Evolutionary conservation across 2,888 invertebrate genomes (phyloP), one percentile per base, ranked within the genome.

Genomic region (Drosophila kambysellisi): DNA sequence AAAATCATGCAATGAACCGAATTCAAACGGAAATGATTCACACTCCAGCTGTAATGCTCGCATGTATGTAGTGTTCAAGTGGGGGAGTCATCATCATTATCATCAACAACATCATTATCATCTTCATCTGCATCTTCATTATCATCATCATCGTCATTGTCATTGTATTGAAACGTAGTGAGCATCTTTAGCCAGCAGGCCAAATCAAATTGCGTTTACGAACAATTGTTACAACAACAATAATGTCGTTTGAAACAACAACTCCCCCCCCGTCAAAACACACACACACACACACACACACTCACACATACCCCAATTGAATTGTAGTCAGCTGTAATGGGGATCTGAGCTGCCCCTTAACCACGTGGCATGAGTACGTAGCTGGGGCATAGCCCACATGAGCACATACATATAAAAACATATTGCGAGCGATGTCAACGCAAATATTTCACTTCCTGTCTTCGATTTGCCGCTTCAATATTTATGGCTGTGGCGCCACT

Each of bases 1-100:
- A 88, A 90, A 87, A 90, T 88, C 83, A 87, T 87, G 90, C 88
- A 90, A 87, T 87, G 87, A 87, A 90, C 86, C 87, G 90, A 90
- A 87, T 90, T 83, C 86, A 73, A 87, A 86, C 87, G 90, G 90
- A 87, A 87, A 83, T 87, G 90, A 90, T 87, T 87, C 90, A 88
- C 90, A 87, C 90, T 85, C 79, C 74, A 81, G 78, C 73, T 80
- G 80, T 73, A 81, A 72, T 66, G 68, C 81, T 57, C 33, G 48
- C 25, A 51, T 52, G 50, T 33, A 50, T 57, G 56, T 50, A 37
- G 63, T n/a, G 48, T 56, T 70, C 70, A 58, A 67, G 75, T 63
- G 77, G 69, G 74, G 77, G 69, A 69, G 74, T 52, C 43, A 3
- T 51, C 41, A 17, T 53, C 52, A 66, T 30, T 7, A 30, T 30